Base-by-base conservation (phyloP, 2,888 invertebrate genomes). In the Augochlorella aurata region DNA sequence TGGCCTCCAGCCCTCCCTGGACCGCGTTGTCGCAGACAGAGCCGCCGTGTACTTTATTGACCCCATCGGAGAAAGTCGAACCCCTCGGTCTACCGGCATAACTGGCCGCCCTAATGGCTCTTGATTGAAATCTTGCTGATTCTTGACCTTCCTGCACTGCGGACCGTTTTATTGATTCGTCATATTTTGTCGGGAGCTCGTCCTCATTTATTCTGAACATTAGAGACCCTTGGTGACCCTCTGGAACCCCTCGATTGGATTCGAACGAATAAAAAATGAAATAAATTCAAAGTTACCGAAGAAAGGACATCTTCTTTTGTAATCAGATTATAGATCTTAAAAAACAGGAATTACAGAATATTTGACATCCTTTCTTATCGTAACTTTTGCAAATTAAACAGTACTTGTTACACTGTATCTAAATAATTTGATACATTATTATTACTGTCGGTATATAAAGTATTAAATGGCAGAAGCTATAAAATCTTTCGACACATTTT, bases 51-150 rank as follows among this genome's bases (percentile, higher is more conserved):
- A 81, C 81, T 87, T 86, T 77, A 86, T 79, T 75, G 82, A 84
- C 82, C 78, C 63, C 65, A 68, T 74, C 75, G 54, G 63, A 79
- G 79, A 81, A 84, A 82, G 83, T 83, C 81, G 81, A 83, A 77
- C 76, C 84, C 81, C 81, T 85, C 81, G 71, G 65, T 66, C 75
- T 61, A 49, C 44, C 73, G 71, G 77, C 73, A 76, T 85, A 85
- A 87, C 77, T 70, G 87, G 73, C 83, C 74, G 44, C 71, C 85
- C 85, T 90, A 89, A 91, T 89, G 87, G 89, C 74, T 74, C 76
- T 88, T 90, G 91, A 92, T 92, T 90, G 89, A 90, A 91, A 91
- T 91, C 90, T 90, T 83, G 83, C 86, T 87, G 87, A 90, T 91
- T 90, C 89, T 85, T 84, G 81, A 74, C 80, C 79, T 82, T 74